phyloP scores from a whole-genome alignment of 2,797 vertebrate genomes.

The Poecilia wingei region DNA sequence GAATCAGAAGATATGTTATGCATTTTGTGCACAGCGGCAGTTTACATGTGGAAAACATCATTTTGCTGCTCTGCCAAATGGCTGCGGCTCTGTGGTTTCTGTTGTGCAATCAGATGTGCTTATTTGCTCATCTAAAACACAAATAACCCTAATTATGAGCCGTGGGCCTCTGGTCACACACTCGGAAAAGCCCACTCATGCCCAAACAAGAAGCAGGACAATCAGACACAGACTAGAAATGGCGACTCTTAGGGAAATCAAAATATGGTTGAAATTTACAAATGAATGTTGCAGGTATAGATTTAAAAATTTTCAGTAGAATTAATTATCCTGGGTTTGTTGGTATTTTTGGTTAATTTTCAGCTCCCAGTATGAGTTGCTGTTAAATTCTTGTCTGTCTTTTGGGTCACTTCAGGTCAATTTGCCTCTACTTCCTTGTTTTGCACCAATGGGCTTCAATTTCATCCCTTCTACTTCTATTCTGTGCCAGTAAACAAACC shows the following conservation, averaged over 20 bases:
- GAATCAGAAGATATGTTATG: background rate
- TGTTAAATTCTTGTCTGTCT: background rate
- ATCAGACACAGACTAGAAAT: background rate
- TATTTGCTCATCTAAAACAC: constrained; percentile 5
- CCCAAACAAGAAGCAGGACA: background rate
- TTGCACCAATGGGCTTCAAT: background rate
- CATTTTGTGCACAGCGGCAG: background rate
- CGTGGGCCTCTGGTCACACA: background rate
- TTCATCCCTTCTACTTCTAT: background rate
- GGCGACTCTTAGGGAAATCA: background rate
- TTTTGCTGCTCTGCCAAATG: background rate
- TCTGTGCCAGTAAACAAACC: background rate
- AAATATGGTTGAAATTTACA: background rate
- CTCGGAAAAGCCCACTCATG: background rate
- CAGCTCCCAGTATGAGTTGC: background rate
- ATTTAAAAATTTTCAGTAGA: background rate
- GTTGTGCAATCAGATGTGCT: background rate
- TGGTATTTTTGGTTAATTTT: background rate
- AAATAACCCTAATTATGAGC: background rate
- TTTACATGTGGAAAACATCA: background rate
- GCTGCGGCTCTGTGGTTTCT: background rate
- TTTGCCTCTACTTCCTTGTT: background rate
- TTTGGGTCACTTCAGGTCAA: background rate
- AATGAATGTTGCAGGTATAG: background rate
- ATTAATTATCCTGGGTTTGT: background rate